These are phyloP conservation scores for Aphrophora alni DNA, from an alignment of 2,888 invertebrate species.

Conservation along the genomic window DNA sequence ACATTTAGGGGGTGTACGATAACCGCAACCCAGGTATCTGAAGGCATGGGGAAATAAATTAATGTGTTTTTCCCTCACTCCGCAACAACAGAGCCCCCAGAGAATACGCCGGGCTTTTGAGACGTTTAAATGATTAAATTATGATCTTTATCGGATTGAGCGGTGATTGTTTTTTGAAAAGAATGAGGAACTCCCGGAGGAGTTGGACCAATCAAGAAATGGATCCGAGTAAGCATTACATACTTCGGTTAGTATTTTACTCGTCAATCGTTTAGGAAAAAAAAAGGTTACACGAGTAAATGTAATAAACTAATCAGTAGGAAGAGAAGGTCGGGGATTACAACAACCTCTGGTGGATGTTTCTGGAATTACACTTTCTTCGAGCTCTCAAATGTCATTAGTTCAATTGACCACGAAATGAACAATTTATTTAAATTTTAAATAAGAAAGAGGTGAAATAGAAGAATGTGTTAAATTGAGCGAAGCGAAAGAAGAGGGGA, in stretches of 20 bases:
- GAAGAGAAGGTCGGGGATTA: neutral
- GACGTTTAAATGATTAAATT: neutral
- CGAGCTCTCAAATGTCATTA: neutral
- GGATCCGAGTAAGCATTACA: neutral
- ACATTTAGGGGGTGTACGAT: too few species aligned
- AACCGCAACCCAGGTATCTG: neutral
- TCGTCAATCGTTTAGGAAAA: neutral
- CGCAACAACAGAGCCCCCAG: neutral
- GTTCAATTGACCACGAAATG: neutral
- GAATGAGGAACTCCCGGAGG: neutral
- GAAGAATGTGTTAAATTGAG: neutral
- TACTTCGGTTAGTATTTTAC: neutral
- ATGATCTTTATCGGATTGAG: neutral
- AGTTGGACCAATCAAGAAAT: neutral
- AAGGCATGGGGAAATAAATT: neutral
- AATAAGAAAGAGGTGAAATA: neutral
- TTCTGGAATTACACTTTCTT: neutral
- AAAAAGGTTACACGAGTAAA: neutral
- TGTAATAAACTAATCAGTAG: neutral
- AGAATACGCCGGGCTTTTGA: neutral
- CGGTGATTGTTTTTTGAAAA: constrained; percentile 1
- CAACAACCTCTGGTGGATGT: neutral
- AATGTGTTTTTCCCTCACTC: neutral
- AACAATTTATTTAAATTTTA: constrained; percentile 1
- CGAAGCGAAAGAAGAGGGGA: neutral